phyloP scores from a whole-genome alignment of 2,113 vertebrate genomes.

The Theristicus caerulescens region DNA sequence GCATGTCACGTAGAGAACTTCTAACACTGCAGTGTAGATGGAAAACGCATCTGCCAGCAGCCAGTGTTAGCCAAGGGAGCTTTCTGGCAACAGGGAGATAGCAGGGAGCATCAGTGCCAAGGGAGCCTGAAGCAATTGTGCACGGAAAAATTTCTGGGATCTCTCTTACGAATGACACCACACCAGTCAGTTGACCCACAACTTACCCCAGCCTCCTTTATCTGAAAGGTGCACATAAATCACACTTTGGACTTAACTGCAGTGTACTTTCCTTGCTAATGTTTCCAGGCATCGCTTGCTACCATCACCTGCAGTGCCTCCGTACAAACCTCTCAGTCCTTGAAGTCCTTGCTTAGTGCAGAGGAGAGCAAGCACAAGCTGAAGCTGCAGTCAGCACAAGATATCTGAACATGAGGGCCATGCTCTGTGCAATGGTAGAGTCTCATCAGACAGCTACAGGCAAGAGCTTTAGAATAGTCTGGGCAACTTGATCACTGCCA shows the following conservation, averaged over 20 bases:
- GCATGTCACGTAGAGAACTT: neutral
- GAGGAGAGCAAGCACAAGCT: neutral
- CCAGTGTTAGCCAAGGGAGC: neutral
- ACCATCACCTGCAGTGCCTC: neutral
- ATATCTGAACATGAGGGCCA: neutral
- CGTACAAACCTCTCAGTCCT: neutral
- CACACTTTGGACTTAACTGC: neutral
- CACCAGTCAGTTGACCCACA: neutral
- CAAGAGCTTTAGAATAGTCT: neutral
- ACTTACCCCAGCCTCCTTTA: neutral
- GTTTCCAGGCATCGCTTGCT: neutral
- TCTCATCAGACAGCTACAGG: neutral
- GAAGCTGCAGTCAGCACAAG: neutral
- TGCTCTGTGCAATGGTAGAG: neutral
- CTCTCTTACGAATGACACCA: neutral
- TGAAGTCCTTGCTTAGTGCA: neutral
- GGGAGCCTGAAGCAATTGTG: neutral
- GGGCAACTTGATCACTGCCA: neutral
- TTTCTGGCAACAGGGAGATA: conserved; percentile 5
- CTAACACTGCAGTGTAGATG: neutral
- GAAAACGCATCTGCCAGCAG: conserved; percentile 43
- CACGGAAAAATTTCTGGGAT: conserved; percentile 32
- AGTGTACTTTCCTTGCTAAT: neutral
- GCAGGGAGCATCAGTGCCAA: neutral
- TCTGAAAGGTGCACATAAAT: conserved; percentile 2